Base-by-base conservation (phyloP, 2,888 invertebrate species). In the Busseola fusca region DNA sequence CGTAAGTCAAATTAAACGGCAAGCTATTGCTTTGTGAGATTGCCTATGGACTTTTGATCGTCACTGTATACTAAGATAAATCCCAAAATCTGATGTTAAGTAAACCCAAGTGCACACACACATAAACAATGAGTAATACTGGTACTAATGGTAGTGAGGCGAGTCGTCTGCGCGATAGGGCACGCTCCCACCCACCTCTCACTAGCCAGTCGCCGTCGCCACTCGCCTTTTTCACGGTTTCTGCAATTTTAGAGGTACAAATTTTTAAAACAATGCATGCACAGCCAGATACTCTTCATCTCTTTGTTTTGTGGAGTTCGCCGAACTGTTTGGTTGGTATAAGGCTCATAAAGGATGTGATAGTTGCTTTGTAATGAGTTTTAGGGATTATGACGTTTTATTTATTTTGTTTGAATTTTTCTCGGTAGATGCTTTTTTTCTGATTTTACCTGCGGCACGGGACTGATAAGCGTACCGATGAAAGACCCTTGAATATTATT, bases 151-250 rank as follows among this genome's bases (percentile, higher is more conserved):
- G 82, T 82, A 82, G 85, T 74, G 80, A 79, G 86, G 83, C 84
- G 80, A 82, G 86, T 73, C 78, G 83, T 84, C 81, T 72, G 78
- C 74, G 74, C 75, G 90, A 90, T 90, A 90, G 89, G 89, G 88
- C 90, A 90, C 90, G 90, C 78, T 69, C 72, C 70, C 77, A 75
- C 81, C 83, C 77, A 67, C 77, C 83, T 79, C 81, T 83, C 82
- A 79, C 82, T 72, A 74, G 66, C 78, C 71, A 70, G 69, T 70
- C 62, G 62, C 69, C 67, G 66, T 66, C 59, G 59, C 66, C 78
- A 74, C 82, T 81, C 80, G 82, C 84, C 82, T 86, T 87, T 86
- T 87, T 83, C 82, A 87, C 84, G 72, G 58, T 85, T 86, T 86
- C 83, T 87, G 86, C 84, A 85, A 84, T 86, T 87, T 87, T 83